Base-by-base conservation (phyloP, 2,888 invertebrate genomes). In the Acholoe squamosa region DNA sequence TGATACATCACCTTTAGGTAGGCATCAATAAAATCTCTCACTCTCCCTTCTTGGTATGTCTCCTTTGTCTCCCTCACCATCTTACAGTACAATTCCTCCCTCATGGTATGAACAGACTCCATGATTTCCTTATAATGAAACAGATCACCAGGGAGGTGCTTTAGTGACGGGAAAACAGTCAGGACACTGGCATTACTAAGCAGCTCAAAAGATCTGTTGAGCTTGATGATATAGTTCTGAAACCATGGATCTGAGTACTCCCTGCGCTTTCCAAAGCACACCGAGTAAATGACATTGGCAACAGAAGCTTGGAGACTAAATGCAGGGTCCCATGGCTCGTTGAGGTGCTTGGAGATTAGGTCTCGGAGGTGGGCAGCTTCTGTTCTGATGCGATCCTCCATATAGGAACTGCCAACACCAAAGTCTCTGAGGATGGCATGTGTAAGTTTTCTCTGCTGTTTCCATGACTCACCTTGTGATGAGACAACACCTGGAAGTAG, bases 1-100 rank as follows among this genome's bases (percentile, higher is more conserved):
- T 92, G 89, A 25, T 91, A 84, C 89, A 93, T 92, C 22, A 92
- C 92, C 56, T 92, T 91, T 71, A 94, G 90, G 89, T 94, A 93
- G 22, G 92, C 93, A 56, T 94, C 94, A 51, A 94, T 94, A 86
- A 94, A 93, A 77, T 93, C 93, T 22, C 92, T 89, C 33, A 91
- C 56, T 22, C 91, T 89, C 77, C 92, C 91, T 51, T 92, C 92
- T 54, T 93, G 91, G 28, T 52, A 54, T 14, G 51, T 80, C 19
- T 51, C n/a, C 22, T 56, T 28, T 33, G 33, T 33, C 43, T 90
- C 56, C 0, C 52, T 31, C 0, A 90, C 33, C 16, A n/a, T 76
- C 33, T 52, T 51, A 10, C 19, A n/a, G 43, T 89, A 51, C 34
- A 89, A 52, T n/a, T 90, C 34, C 28, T 54, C 56, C 34, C 51